Percentiles rank a stretch among this genome's conserved stretches.
Conservation (phyloP, 2,797 vertebrate species). For the Typhlichthys eigenmanni region DNA sequence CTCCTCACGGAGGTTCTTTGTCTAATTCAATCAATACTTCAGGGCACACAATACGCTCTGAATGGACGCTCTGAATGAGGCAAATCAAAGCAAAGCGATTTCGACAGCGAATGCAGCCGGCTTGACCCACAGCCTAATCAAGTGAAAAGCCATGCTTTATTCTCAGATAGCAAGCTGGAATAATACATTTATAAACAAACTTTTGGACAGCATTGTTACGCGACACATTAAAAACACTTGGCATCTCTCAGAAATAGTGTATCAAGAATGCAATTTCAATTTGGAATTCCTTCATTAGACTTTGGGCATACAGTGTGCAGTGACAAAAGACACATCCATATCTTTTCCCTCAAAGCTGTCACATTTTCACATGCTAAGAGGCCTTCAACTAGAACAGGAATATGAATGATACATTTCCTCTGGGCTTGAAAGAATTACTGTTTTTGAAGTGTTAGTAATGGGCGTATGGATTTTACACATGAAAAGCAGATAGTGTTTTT, state of each 20-base stretch:
- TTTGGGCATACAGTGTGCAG: no score
- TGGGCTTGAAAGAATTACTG: no score
- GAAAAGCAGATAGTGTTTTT: no score
- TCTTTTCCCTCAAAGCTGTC: no score
- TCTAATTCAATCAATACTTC: constrained; percentile 76
- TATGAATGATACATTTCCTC: no score
- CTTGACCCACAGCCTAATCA: constrained; percentile 60
- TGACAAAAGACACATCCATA: no score
- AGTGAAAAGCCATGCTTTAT: constrained; percentile 43
- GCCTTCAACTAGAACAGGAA: no score
- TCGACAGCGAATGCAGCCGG: constrained; percentile 51
- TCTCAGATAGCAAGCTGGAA: constrained; percentile 6
- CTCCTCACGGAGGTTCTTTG: constrained; percentile 72
- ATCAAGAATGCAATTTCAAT: no score
- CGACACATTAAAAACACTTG: not conserved
- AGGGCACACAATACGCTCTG: constrained; percentile 61
- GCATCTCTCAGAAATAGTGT: not conserved
- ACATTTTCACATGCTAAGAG: no score
- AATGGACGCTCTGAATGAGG: constrained; percentile 69
- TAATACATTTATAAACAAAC: constrained; percentile 11
- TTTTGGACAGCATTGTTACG: not conserved
- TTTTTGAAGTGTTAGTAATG: no score
- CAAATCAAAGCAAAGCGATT: constrained; percentile 66
- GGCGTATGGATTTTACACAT: no score
- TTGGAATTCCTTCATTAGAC: no score